These are phyloP conservation scores for Tenebrio molitor DNA, from an alignment of 1,140 invertebrate genomes.

Conservation along the genomic window DNA sequence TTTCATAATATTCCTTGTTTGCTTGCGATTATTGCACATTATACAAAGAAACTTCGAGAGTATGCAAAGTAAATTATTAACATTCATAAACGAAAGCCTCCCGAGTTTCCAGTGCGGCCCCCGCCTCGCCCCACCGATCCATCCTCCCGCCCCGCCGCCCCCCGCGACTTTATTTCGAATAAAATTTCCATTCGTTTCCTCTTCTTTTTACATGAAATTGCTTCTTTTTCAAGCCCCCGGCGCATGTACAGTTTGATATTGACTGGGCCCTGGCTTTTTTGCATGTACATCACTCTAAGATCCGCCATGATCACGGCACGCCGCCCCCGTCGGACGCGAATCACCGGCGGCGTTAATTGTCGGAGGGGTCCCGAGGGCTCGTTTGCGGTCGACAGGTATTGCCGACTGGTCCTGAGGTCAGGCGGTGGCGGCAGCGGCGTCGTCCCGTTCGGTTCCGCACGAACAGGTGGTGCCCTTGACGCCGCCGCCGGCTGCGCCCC, in stretches of 20 bases:
- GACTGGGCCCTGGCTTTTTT: conserved; percentile 60
- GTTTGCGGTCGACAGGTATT: conserved; percentile 36
- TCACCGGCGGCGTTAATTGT: conserved; percentile 28
- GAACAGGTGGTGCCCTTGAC: conserved; percentile 58
- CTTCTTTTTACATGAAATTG: conserved; percentile 58
- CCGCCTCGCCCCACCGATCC: background rate
- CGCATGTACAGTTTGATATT: conserved; percentile 62
- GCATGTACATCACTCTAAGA: conserved; percentile 45
- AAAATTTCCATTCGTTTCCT: conserved; percentile 66
- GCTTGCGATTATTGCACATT: conserved; percentile 58
- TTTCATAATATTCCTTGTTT: conserved; percentile 58
- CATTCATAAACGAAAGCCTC: conserved; percentile 65
- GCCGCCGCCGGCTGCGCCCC: conserved; percentile 25
- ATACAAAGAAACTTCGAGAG: conserved; percentile 58
- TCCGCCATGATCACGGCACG: conserved; percentile 41
- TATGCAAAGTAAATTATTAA: conserved; percentile 67
- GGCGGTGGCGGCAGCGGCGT: conserved; percentile 1
- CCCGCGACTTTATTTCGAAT: conserved; percentile 63
- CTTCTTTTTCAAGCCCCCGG: conserved; percentile 56
- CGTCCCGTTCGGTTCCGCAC: conserved; percentile 50
- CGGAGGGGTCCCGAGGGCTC: conserved; percentile 22
- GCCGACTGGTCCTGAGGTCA: conserved; percentile 33
- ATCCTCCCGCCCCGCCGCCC: background rate
- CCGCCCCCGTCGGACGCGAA: conserved; percentile 8
- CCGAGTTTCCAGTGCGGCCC: conserved; percentile 64